Evolutionary conservation across 2,888 invertebrate genomes (phyloP).

Genomic region (Lymantria dispar): DNA sequence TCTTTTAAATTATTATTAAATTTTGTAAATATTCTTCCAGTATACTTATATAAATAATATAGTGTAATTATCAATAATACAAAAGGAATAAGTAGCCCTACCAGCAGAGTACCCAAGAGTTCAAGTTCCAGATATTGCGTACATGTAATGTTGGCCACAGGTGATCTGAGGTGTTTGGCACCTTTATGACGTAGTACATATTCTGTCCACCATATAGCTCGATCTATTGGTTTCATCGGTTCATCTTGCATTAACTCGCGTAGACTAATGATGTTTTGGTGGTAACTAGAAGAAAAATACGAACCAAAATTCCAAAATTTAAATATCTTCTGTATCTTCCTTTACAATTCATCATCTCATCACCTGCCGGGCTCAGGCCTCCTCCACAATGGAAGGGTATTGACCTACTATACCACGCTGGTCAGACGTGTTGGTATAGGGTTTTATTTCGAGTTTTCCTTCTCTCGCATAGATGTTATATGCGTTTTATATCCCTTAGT

Average conservation of each 20-base stretch:
- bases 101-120: constrained; percentile 6
- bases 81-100: too few species aligned
- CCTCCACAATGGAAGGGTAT: too few species aligned
- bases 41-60: too few species aligned
- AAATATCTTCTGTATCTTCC: not conserved
- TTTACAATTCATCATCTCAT: not conserved
- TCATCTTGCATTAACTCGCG: constrained; percentile 15
- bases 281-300: constrained; percentile 14
- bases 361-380: not conserved
- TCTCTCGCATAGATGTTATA: too few species aligned
- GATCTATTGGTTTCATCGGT: constrained; percentile 36
- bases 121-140: constrained; percentile 34
- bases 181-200: constrained; percentile 64
- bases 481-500: too few species aligned
- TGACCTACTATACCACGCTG: too few species aligned
- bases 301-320: too few species aligned
- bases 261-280: constrained; percentile 14
- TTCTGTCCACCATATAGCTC: constrained; percentile 72
- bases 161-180: constrained; percentile 56
- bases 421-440: too few species aligned
- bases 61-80: too few species aligned
- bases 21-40: too few species aligned
- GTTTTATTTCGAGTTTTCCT: too few species aligned
- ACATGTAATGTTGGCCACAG: constrained; percentile 43
- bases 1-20: too few species aligned